Conservation (phyloP, 2,113 vertebrate genomes). For the Percopsis transmontana region DNA sequence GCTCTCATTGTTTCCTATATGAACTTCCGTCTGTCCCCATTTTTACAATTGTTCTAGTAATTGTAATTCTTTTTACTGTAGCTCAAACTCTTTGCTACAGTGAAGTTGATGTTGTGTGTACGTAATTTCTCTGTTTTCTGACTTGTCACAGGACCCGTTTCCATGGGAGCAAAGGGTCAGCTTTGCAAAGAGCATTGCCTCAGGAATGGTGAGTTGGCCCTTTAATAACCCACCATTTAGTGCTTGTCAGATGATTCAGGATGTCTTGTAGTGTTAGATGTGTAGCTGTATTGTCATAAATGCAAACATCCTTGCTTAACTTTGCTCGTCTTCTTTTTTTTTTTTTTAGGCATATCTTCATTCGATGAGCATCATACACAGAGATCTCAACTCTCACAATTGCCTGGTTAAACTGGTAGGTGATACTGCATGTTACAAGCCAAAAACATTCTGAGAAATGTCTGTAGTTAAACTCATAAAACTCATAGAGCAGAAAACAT, state of each 20-base stretch:
- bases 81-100: not conserved
- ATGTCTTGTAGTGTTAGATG: no score
- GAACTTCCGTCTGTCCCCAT: not conserved
- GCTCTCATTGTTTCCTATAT: not conserved
- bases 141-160: slow-evolving; percentile 83
- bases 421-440: slow-evolving; percentile 12
- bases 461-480: not conserved
- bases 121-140: slow-evolving; percentile 23
- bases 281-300: not conserved
- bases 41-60: not conserved
- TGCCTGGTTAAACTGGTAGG: slow-evolving; percentile 95
- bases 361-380: slow-evolving; percentile 92
- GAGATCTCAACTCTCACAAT: slow-evolving; percentile 93
- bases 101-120: slow-evolving; percentile 5
- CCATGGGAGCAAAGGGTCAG: slow-evolving; percentile 94
- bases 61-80: not conserved
- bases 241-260: no score
- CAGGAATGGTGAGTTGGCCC: slow-evolving; percentile 89
- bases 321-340: not conserved
- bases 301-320: not conserved
- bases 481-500: not conserved
- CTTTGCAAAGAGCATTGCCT: slow-evolving; percentile 92
- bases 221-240: not conserved
- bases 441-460: not conserved
- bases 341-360: slow-evolving; percentile 88